Evolutionary conservation across 2,113 vertebrate species (phyloP), one percentile per base, ranked within the genome.

Genomic region (Onychostruthus taczanowskii): DNA sequence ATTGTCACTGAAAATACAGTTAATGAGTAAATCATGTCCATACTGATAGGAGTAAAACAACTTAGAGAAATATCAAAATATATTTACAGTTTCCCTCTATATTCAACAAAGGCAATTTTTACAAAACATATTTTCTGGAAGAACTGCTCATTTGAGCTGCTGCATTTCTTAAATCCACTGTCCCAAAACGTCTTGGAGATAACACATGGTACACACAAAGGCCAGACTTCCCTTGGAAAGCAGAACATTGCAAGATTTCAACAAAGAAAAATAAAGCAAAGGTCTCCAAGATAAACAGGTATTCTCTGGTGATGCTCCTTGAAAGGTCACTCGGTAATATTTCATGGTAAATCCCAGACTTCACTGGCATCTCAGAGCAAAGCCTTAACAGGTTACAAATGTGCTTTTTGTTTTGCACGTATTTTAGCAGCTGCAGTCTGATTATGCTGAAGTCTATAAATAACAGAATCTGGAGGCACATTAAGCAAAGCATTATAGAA

Each of bases 391-490:
- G 86, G 88, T 96, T 96, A 95, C 50, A 78, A 91, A 12, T 15
- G 83, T 21, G 28, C 43, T 37, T 95, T 77, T 81, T 77, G 90
- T 93, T 96, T 92, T 91, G 77, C 93, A 37, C 81, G 46, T 82
- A 70, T 85, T 96, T 95, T 91, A 87, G 70, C 95, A 96, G 95
- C 90, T 96, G 93, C 90, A 95, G 63, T 66, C 84, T 74, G 79
- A 97, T 93, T 94, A 84, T 82, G 58, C 58, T 14, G 26, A 84
- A 96, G 84, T 95, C 96, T 97, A 97, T 97, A 97, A 98, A 98
- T 95, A 97, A 96, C 74, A 66, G 89, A 93, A 97, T 95, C 95
- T 95, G 87, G 68, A 96, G 78, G 84, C 50, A 94, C 93, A 98
- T 94, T 95, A 95, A 94, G 89, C 59, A 94, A 87, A 84, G 46